Evolutionary conservation across 2,888 invertebrate genomes (phyloP), one percentile per base, ranked within the genome.

Genomic region (Nephrotoma appendiculata): DNA sequence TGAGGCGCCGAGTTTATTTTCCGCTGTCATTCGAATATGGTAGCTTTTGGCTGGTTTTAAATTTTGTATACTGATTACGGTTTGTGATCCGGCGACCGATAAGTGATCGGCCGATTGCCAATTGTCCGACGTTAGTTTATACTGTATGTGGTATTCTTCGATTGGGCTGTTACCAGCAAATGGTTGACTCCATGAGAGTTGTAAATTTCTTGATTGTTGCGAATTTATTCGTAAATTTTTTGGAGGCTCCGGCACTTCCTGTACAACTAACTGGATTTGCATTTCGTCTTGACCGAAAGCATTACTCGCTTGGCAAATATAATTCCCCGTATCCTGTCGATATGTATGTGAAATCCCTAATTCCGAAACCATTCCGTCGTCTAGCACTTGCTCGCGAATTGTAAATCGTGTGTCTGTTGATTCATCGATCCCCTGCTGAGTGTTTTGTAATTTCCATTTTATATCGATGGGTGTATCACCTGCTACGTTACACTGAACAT

Each of bases 211-310:
- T 87, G 97, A 97, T 89, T 96, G 95, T 90, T 96, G 96, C 88
- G 97, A 96, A 89, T 96, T 95, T 86, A 97, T 95, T 89, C 96
- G 94, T 88, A 98, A 94, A 90, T 97, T 96, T 90, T 95, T 95
- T 4, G 98, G 98, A 91, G 96, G 95, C 91, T 98, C 98, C 0
- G 98, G 98, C 83, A 96, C 96, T 93, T 98, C 95, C 93, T 98
- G 97, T 43, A 98, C 96, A 86, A 97, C 95, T 87, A 98, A 93
- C 90, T 97, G 96, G 90, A 98, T 96, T 86, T 96, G 95, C 95
- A 97, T 96, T 91, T 97, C 96, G 89, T 98, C 98, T 96, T 96
- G 95, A 7, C 98, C 98, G 90, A 96, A 98, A 86, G 96, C 94
- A 92, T 98, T 98, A 89, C 95, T 95, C 0, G 97, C 97, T 88